Evolutionary conservation across 2,888 invertebrate genomes (phyloP), one percentile per base, ranked within the genome.

Genomic region (Cerceris rybyensis): DNA sequence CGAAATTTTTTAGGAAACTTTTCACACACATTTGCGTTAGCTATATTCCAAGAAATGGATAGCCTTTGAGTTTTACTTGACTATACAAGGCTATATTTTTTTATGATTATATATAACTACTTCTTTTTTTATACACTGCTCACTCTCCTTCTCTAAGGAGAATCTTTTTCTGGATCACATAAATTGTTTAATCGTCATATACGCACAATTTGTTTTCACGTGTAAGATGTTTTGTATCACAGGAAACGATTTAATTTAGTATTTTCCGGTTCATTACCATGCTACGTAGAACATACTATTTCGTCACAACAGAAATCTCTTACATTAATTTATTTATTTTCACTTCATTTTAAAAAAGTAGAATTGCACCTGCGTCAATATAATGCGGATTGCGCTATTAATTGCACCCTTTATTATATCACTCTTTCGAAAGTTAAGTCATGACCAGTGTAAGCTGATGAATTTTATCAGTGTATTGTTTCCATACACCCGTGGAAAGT

Each of bases 291-390:
- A 75, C 61, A 69, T 75, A 78, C 72, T 61, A 79, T 78, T 70
- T 84, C 67, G 71, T 86, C 78, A 75, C 80, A 81, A 86, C 80
- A 81, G 80, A 88, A 86, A 82, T 83, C 83, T 88, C 81, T 85
- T 84, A 61, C 88, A 89, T 89, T 90, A 88, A 90, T 89, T 88
- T 90, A 89, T 89, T 89, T 90, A 88, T 88, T 88, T 70, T 83
- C 75, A 74, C 61, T 63, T 76, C 60, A 75, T 74, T 73, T 61
- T 49, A 50, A 81, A 46, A 68, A 52, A 16, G 65, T 76, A 50
- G 42, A 72, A 28, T 75, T 68, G 58, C 70, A 73, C 77, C 71
- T 70, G 72, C 76, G 65, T 73, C 73, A 76, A 70, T 58, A 80
- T 82, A 68, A 80, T 67, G 71, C 43, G 60, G 58, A 60, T 69